phyloP scores from a whole-genome alignment of 2,797 vertebrate genomes.

The Iguana delicatissima region DNA sequence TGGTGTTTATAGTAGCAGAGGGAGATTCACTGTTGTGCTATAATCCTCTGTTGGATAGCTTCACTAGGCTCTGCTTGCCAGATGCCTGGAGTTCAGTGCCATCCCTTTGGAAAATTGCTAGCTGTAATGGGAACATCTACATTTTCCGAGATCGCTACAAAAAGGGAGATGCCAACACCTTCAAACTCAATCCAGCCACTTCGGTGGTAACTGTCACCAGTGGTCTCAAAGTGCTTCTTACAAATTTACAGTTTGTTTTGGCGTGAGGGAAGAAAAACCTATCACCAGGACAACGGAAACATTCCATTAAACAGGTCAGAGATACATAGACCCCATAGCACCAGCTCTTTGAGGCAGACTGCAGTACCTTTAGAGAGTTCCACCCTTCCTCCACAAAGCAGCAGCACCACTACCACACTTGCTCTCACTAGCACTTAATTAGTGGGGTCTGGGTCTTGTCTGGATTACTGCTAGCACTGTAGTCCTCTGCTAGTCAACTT shows the following conservation, averaged over 20 bases:
- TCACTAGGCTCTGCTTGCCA: constrained; percentile 95
- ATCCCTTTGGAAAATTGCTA: constrained; percentile 97
- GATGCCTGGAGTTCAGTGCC: constrained; percentile 96
- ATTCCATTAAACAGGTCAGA: constrained; percentile 33
- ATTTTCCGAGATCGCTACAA: constrained; percentile 97
- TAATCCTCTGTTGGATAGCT: constrained; percentile 96
- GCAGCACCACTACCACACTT: constrained; percentile 20
- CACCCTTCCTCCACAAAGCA: constrained; percentile 8
- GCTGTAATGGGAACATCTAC: constrained; percentile 97
- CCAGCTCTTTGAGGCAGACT: constrained; percentile 33
- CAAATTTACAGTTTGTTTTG: constrained; percentile 97
- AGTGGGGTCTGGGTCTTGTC: constrained; percentile 50
- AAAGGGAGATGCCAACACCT: constrained; percentile 95
- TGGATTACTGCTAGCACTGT: constrained; percentile 57
- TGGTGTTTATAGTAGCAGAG: constrained; percentile 96
- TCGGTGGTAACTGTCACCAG: constrained; percentile 94
- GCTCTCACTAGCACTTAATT: constrained; percentile 43
- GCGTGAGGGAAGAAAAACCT: constrained; percentile 79
- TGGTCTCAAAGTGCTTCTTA: constrained; percentile 95
- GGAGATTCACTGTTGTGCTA: constrained; percentile 97
- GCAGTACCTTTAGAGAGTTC: constrained; percentile 32
- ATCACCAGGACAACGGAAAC: background rate
- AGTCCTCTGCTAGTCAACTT: constrained; percentile 54
- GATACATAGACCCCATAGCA: constrained; percentile 24
- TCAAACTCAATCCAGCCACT: constrained; percentile 97